These are phyloP conservation scores for Phthorimaea operculella DNA, from an alignment of 1,140 invertebrate genomes.

Conservation along the genomic window DNA sequence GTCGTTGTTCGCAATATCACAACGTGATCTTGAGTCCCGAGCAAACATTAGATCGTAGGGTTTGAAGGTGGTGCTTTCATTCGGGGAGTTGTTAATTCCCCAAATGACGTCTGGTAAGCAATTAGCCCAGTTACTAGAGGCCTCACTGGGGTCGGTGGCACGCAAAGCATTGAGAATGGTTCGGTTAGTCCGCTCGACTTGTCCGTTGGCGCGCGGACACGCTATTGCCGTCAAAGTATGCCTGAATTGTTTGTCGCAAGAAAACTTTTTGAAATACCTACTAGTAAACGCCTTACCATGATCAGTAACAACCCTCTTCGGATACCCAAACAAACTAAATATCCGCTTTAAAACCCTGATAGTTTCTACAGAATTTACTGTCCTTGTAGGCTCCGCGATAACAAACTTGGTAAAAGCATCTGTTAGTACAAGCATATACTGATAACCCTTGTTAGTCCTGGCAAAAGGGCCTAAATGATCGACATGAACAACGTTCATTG, in stretches of 20 bases:
- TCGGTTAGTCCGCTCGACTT: slow-evolving; percentile 6
- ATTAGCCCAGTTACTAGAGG: slow-evolving; percentile 21
- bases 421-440: slow-evolving; percentile 17
- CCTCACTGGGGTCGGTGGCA: slow-evolving; percentile 9
- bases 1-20: slow-evolving; percentile 14
- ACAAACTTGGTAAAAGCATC: slow-evolving; percentile 40
- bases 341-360: neutral
- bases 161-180: slow-evolving; percentile 20
- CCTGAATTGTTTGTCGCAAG: slow-evolving; percentile 2
- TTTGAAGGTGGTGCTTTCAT: slow-evolving; percentile 18
- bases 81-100: slow-evolving; percentile 28
- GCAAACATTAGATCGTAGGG: slow-evolving; percentile 26
- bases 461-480: slow-evolving; percentile 28
- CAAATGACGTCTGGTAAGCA: slow-evolving; percentile 20
- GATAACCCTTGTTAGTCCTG: slow-evolving; percentile 17
- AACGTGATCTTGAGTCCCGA: slow-evolving; percentile 13
- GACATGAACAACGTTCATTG: slow-evolving; percentile 24
- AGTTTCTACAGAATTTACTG: slow-evolving; percentile 5
- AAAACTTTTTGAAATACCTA: slow-evolving; percentile 4
- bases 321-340: slow-evolving; percentile 8
- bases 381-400: neutral
- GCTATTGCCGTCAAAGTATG: slow-evolving; percentile 8
- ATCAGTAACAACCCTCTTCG: neutral
- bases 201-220: slow-evolving; percentile 6
- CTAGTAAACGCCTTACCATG: slow-evolving; percentile 7